phyloP scores from a whole-genome alignment of 2,888 invertebrate species.

The Masnerella sp. region DNA sequence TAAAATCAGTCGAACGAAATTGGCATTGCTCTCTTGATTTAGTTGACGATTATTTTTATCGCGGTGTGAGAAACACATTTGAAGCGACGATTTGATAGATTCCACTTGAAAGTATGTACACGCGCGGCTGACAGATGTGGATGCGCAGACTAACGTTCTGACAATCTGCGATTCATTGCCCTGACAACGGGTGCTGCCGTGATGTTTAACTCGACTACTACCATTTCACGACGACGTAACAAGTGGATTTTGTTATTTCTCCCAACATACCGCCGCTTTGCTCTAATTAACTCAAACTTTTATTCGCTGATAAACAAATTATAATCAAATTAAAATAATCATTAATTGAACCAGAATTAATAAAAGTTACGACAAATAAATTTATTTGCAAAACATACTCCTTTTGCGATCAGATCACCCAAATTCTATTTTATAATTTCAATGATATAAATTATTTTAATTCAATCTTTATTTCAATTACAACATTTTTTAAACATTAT shows the following conservation, averaged over 20 bases:
- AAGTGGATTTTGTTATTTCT: constrained; percentile 70
- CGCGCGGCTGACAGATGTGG: constrained; percentile 42
- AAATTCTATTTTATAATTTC: too few relatives aligned
- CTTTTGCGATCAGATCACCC: too few relatives aligned
- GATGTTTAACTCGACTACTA: constrained; percentile 40
- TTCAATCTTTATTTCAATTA: too few relatives aligned
- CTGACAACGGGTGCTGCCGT: constrained; percentile 71
- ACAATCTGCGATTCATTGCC: constrained; percentile 74
- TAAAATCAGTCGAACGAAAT: constrained; percentile 2
- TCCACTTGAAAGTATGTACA: constrained; percentile 33
- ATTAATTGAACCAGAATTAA: too few relatives aligned
- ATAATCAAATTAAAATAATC: too few relatives aligned
- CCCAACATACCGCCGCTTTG: constrained; percentile 32
- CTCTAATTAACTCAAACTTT: too few relatives aligned
- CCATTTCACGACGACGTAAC: constrained; percentile 63
- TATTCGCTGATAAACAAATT: background rate
- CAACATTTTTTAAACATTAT: too few relatives aligned
- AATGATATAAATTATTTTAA: too few relatives aligned
- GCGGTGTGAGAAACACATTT: constrained; percentile 25
- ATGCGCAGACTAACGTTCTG: constrained; percentile 66
- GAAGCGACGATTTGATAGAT: constrained; percentile 39
- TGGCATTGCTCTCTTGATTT: constrained; percentile 14
- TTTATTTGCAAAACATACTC: too few relatives aligned
- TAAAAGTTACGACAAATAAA: background rate
- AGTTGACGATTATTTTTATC: constrained; percentile 26